Evolutionary conservation across 2,797 vertebrate genomes (phyloP), one percentile per base, ranked within the genome.

Genomic region (Diplodus puntazzo): DNA sequence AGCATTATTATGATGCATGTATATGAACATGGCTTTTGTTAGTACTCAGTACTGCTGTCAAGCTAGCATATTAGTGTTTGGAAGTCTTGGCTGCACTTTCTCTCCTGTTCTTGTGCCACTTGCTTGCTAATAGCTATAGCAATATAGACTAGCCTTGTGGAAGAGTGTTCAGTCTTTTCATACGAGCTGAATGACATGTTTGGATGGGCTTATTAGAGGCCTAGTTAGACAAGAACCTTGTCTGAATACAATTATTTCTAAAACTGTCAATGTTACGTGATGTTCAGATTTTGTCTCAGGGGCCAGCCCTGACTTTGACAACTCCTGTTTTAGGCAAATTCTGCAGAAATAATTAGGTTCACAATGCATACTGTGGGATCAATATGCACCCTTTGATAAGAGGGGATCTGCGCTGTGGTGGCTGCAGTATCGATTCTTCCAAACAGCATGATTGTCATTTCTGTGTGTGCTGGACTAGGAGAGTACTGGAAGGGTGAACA

Each of bases 381-480:
- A 64, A 43, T 81, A 54, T 23, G 7, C 45, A 52, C 10, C 34
- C 50, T 43, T 39, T 52, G 45, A 18, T 43, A 70, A 27, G 30
- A 34, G 53, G 27, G 30, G 3, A 55, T 71, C 65, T 53, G 46
- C 39, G 4, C 21, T 27, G 64, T 42, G 59, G 18, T 60, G 73
- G 57, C 61, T 80, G 64, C 69, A 66, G 50, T 53, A 82, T 87
- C 27, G 81, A 84, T 58, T 64, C n/a, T 27, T 55, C 16, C 21
- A 55, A 71, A 69, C 43, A 75, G 25, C 43, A n/a, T 60, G 34
- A 25, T 20, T 45, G 42, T 49, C 14, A 20, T 63, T 21, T 73
- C 12, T 43, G 27, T 65, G 23, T 68, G 55, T 69, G 52, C 39
- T n/a, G 46, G 25, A 59, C 43, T 46, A 30, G 30, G 4, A 23